A percentile compares a stretch with the other conserved stretches of the same genome.
Conservation (phyloP, 2,113 vertebrate genomes). For the Synchiropus splendidus region DNA sequence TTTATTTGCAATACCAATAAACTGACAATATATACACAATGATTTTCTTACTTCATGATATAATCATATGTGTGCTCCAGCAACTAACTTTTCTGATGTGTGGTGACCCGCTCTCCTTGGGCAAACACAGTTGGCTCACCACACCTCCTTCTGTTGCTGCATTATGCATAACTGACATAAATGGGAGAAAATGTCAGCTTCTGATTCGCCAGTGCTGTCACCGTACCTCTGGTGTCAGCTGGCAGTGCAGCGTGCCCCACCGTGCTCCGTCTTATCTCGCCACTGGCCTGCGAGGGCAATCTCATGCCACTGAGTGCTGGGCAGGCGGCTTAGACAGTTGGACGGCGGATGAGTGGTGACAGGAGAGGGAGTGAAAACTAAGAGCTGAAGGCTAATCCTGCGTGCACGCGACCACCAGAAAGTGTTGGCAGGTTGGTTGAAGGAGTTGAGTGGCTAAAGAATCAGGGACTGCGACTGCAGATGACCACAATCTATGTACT, state of each 20-base stretch:
- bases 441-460: no score
- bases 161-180: slow-evolving; percentile 29
- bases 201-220: slow-evolving; percentile 13
- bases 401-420: slow-evolving; percentile 32
- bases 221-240: slow-evolving; percentile 20
- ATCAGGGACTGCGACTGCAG: no score
- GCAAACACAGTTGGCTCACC: slow-evolving; percentile 28
- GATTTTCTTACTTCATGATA: no score
- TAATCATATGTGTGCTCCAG: no score
- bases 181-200: slow-evolving; percentile 37
- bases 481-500: no score
- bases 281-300: slow-evolving; percentile 32
- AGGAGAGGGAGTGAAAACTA: slow-evolving; percentile 17
- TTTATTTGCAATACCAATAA: no score
- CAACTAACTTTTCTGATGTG: not conserved
- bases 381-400: slow-evolving; percentile 42
- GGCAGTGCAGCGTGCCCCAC: slow-evolving; percentile 27
- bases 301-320: slow-evolving; percentile 29
- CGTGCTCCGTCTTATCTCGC: slow-evolving; percentile 36
- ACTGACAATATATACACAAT: no score
- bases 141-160: slow-evolving; percentile 27
- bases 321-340: slow-evolving; percentile 26
- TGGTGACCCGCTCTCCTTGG: slow-evolving; percentile 13
- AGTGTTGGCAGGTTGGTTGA: slow-evolving; percentile 15
- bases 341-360: slow-evolving; percentile 20